Evolutionary conservation across 2,113 vertebrate species (phyloP).

Genomic region (Colius striatus): DNA sequence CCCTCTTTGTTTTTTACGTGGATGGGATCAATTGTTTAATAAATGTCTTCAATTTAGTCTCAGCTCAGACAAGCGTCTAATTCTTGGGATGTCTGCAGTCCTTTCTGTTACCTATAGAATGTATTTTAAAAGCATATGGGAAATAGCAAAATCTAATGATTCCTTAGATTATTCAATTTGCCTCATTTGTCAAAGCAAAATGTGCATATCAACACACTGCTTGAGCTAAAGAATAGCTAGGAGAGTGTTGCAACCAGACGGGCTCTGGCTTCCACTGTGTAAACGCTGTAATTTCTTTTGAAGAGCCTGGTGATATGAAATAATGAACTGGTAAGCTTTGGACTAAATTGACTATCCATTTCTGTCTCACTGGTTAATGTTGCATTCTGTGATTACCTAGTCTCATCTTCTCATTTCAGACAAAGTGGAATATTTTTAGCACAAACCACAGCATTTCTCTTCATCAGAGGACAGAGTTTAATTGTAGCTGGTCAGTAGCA

Average conservation of each 20-base stretch:
- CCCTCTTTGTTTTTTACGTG: not conserved
- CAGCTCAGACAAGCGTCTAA: not conserved
- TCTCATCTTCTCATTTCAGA: constrained; percentile 2
- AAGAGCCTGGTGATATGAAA: constrained; percentile 44
- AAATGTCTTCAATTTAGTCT: not conserved
- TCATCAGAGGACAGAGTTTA: constrained; percentile 6
- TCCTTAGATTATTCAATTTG: not conserved
- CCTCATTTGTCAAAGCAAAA: constrained; percentile 12
- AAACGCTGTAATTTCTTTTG: constrained; percentile 24
- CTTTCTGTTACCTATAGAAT: not conserved
- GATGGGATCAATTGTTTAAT: not conserved
- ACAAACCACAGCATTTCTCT: not conserved
- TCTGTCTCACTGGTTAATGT: constrained; percentile 43
- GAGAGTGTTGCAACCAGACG: not conserved
- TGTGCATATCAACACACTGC: not conserved
- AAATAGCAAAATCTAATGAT: not conserved
- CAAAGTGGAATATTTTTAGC: constrained; percentile 9
- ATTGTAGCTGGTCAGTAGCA: not conserved
- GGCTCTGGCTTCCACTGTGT: not conserved
- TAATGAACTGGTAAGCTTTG: constrained; percentile 50
- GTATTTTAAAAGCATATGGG: not conserved
- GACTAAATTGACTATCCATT: constrained; percentile 40
- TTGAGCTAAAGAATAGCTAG: not conserved
- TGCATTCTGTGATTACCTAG: constrained; percentile 48
- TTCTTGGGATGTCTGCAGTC: not conserved